Evolutionary conservation across 2,888 invertebrate species (phyloP), one percentile per base, ranked within the genome.

Genomic region (Gandaritis pyraliata): DNA sequence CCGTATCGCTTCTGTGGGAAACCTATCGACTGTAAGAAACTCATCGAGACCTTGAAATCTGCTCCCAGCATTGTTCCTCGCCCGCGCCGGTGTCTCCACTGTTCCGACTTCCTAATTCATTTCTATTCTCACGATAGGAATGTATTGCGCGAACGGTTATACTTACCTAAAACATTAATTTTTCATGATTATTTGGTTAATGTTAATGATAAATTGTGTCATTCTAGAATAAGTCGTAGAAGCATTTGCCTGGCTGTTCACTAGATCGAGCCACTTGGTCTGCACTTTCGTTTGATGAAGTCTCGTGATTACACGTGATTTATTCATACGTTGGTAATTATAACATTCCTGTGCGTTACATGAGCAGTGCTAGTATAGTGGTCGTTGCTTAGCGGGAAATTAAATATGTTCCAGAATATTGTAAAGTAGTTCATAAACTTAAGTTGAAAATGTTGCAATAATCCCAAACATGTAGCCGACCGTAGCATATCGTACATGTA

Each of bases 231-330:
- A 52, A 51, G 18, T 41, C 41, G 33, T 61, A 13, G 50, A 47
- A 48, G 11, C 38, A 47, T 48, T 58, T 41, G 49, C 48, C 33
- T 48, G n/a, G 41, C 33, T 45, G 13, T 4, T 29, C 33, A 47
- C 29, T 56, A 53, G 36, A 57, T 23, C 16, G 45, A 45, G 30
- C 47, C 23, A 43, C 46, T 43, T 52, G 41, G 51, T 51, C 12
- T 50, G 72, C 71, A 76, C 78, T 81, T 80, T 82, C 78, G 75
- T 80, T 79, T 72, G 48, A 77, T 71, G 74, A 66, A 71, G 72
- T 68, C 68, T 71, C 68, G 72, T 71, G 70, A 73, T 74, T 74
- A 50, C 53, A 71, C 72, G 68, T 76, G 72, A 70, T 76, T 77
- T 72, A 80, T 81, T 78, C 77, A 76, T 73, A 61, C 70, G 58